Percentiles rank a stretch among this genome's conserved stretches.
phyloP scores from a whole-genome alignment of 23 tunicate species.

The Diplosoma virens region DNA sequence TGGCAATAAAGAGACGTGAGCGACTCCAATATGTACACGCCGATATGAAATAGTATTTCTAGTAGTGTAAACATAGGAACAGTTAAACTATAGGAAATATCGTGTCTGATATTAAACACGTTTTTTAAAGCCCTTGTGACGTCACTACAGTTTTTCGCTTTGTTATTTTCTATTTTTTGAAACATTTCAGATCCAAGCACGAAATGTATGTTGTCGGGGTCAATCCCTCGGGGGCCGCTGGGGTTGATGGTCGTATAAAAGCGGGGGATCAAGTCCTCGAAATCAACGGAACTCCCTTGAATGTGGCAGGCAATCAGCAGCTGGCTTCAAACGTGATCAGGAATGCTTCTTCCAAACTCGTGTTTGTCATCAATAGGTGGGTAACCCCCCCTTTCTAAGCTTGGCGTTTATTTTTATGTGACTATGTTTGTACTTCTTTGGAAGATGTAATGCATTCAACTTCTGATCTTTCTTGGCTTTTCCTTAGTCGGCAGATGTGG shows the following conservation, averaged over 20 bases:
- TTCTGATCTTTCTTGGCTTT: too few species aligned
- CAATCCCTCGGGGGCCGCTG: slow-evolving; percentile 89
- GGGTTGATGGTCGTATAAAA: slow-evolving; percentile 66
- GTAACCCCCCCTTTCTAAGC: background rate
- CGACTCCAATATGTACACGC: too few species aligned
- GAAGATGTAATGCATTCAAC: too few species aligned
- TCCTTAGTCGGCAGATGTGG: too few species aligned
- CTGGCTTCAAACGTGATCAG: slow-evolving; percentile 61
- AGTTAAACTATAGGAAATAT: too few species aligned
- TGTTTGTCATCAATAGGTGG: slow-evolving; percentile 45
- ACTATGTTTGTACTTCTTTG: too few species aligned
- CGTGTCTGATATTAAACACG: too few species aligned
- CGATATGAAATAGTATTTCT: too few species aligned
- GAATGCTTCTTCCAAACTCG: slow-evolving; percentile 36
- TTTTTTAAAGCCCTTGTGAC: too few species aligned
- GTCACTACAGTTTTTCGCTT: too few species aligned
- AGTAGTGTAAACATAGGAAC: too few species aligned
- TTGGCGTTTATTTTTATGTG: too few species aligned
- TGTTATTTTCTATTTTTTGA: background rate
- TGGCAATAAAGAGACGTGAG: slow-evolving; percentile 79
- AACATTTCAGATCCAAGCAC: slow-evolving; percentile 29
- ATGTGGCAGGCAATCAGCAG: slow-evolving; percentile 65
- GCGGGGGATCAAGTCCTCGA: slow-evolving; percentile 87
- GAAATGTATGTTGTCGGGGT: slow-evolving; percentile 78
- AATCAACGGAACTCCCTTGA: slow-evolving; percentile 58